A percentile compares a stretch with the other conserved stretches of the same genome.
These are phyloP conservation scores for Busseola fusca DNA, from an alignment of 2,888 invertebrate species.

Conservation along the genomic window DNA sequence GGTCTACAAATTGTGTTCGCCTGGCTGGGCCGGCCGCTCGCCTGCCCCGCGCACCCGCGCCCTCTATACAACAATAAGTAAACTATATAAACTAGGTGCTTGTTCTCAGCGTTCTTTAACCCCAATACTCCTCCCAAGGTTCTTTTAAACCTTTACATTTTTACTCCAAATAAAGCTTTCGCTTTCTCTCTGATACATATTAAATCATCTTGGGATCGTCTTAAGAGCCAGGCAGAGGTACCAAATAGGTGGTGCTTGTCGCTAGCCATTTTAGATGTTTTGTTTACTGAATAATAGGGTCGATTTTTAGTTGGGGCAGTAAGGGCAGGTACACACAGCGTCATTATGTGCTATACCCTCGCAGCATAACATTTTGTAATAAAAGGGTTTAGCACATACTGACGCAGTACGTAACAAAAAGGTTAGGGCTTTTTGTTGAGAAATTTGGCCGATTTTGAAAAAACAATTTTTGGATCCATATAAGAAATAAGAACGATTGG, in stretches of 20 bases:
- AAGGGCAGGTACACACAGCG: background rate
- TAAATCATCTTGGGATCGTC: constrained; percentile 15
- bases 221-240: constrained; percentile 19
- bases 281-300: constrained; percentile 17
- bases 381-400: background rate
- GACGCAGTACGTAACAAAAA: no score
- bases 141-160: constrained; percentile 37
- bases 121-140: constrained; percentile 46
- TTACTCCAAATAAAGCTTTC: constrained; percentile 30
- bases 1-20: constrained; percentile 83
- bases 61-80: constrained; percentile 57
- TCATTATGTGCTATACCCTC: no score
- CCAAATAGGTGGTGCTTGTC: constrained; percentile 23
- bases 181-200: constrained; percentile 40
- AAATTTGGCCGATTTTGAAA: background rate
- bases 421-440: no score
- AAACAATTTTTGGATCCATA: background rate
- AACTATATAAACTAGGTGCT: constrained; percentile 51
- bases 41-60: constrained; percentile 63
- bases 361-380: no score
- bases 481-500: background rate
- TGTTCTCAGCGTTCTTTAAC: constrained; percentile 46
- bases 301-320: background rate
- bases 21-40: constrained; percentile 70
- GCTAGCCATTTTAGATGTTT: constrained; percentile 1